Conservation (phyloP, 2,888 invertebrate genomes). For the Hanleya hanleyi region DNA sequence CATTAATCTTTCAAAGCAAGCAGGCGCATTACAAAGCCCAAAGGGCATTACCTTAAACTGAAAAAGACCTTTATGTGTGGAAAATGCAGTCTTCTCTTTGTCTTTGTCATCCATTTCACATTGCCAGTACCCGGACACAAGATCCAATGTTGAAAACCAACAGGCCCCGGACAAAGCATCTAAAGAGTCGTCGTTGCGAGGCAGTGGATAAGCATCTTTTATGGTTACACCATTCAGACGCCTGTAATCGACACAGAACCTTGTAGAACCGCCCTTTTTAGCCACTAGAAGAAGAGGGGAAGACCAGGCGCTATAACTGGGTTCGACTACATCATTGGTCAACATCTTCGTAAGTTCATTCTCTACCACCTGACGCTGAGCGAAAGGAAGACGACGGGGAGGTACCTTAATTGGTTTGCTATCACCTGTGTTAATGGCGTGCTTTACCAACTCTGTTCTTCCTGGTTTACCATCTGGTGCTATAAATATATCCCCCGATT, state of each 20-base stretch:
- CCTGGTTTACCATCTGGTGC: neutral
- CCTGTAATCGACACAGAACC: conserved; percentile 35
- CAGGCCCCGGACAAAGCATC: too few species aligned
- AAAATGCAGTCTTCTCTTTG: conserved; percentile 36
- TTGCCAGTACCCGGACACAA: conserved; percentile 46
- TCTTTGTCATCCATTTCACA: conserved; percentile 33
- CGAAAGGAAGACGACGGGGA: neutral
- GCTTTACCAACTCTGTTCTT: neutral
- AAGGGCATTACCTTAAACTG: too few species aligned
- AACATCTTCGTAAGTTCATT: conserved; percentile 18
- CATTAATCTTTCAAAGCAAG: too few species aligned
- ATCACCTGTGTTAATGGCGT: neutral
- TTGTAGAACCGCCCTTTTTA: conserved; percentile 21
- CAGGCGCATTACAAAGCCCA: too few species aligned
- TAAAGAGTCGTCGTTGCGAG: too few species aligned
- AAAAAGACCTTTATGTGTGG: too few species aligned
- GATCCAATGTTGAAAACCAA: conserved; percentile 42
- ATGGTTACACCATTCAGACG: conserved; percentile 34
- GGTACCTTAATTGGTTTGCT: neutral
- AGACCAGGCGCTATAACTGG: conserved; percentile 16
- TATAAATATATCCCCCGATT: neutral
- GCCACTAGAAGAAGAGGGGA: conserved; percentile 25
- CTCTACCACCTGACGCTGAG: neutral
- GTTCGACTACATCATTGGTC: conserved; percentile 23
- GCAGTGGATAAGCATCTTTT: too few species aligned